Evolutionary conservation across 2,113 vertebrate genomes (phyloP).

Genomic region (Neotoma lepida): DNA sequence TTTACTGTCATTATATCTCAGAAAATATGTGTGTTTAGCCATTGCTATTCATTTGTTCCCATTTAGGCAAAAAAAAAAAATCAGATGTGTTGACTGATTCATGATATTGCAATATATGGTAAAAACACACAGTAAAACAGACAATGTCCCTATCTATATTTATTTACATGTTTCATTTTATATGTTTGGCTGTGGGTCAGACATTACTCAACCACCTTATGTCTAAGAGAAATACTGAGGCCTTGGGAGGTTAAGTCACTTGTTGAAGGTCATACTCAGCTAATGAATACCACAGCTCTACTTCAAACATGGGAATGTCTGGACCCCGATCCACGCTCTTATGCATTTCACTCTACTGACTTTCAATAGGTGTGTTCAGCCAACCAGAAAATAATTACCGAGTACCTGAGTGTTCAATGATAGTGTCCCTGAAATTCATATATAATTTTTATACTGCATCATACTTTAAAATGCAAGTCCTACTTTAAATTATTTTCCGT

Average conservation of each 20-base stretch:
- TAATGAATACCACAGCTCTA: conserved; percentile 44
- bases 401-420: conserved; percentile 65
- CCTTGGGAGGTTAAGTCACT: conserved; percentile 61
- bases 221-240: conserved; percentile 57
- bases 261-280: conserved; percentile 74
- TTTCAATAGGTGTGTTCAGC: conserved; percentile 76
- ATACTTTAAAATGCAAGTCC: conserved; percentile 39
- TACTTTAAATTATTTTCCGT: background rate
- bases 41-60: conserved; percentile 59
- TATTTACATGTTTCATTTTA: conserved; percentile 31
- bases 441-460: conserved; percentile 65
- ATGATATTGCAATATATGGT: background rate
- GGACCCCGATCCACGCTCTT: conserved; percentile 59
- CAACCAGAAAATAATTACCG: conserved; percentile 76
- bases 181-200: background rate
- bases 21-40: conserved; percentile 18
- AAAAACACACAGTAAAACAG: background rate
- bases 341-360: conserved; percentile 76
- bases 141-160: conserved; percentile 18
- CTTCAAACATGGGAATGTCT: conserved; percentile 52
- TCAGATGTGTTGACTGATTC: conserved; percentile 74
- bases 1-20: background rate
- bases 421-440: conserved; percentile 71
- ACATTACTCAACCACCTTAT: background rate
- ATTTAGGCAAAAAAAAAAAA: conserved; percentile 54